These are phyloP conservation scores for Ypsolopha scabrella DNA, from an alignment of 2,888 invertebrate genomes.

Conservation along the genomic window DNA sequence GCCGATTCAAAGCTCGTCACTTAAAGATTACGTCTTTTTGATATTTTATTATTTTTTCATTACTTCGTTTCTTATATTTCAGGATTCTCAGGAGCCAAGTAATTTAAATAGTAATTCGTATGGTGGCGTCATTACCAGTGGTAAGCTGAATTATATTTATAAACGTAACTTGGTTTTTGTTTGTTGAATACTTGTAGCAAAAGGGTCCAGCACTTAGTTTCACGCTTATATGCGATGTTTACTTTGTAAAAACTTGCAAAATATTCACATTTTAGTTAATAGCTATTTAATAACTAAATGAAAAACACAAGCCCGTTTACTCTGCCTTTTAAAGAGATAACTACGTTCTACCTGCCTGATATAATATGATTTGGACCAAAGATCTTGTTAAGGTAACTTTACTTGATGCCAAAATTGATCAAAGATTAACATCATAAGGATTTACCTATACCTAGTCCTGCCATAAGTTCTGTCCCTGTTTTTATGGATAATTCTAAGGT, in stretches of 20 bases:
- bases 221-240: neutral
- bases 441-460: too few relatives aligned
- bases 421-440: too few relatives aligned
- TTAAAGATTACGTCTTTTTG: neutral
- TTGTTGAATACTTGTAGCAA: neutral
- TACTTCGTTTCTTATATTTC: slow-evolving; percentile 11
- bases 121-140: slow-evolving; percentile 47
- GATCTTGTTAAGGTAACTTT: too few relatives aligned
- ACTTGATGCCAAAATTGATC: too few relatives aligned
- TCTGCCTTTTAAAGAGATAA: too few relatives aligned
- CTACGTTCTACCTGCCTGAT: too few relatives aligned
- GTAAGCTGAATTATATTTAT: slow-evolving; percentile 24
- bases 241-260: too few relatives aligned
- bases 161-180: neutral
- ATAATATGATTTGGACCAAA: too few relatives aligned
- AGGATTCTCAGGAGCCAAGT: slow-evolving; percentile 56
- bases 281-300: neutral
- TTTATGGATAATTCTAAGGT: too few relatives aligned
- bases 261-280: too few relatives aligned
- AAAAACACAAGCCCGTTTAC: neutral
- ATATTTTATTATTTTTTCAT: neutral
- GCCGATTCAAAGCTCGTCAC: neutral
- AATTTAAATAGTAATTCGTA: slow-evolving; percentile 45
- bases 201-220: neutral
- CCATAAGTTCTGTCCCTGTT: too few relatives aligned